phyloP scores from a whole-genome alignment of 2,888 invertebrate species.

The Parnassius smintheus region DNA sequence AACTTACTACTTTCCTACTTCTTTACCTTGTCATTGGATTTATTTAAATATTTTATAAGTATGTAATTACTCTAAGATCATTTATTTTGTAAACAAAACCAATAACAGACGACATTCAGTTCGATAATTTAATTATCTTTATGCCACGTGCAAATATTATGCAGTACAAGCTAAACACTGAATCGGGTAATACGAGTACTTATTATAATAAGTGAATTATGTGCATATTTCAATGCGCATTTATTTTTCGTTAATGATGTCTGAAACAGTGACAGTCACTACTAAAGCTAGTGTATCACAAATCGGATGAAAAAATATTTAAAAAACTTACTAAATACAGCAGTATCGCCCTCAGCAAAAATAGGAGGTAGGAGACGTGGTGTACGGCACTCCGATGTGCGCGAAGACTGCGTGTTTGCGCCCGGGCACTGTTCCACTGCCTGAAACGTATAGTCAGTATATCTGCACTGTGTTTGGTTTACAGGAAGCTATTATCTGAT shows the following conservation, averaged over 20 bases:
- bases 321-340: constrained; percentile 24
- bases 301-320: not conserved
- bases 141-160: not conserved
- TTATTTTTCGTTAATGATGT: constrained; percentile 1
- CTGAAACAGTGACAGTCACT: not conserved
- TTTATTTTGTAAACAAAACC: not conserved
- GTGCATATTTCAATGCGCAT: not conserved
- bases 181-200: not conserved
- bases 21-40: not conserved
- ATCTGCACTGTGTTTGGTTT: constrained; percentile 2
- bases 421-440: constrained; percentile 14
- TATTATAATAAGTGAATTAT: not conserved
- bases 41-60: not conserved
- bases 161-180: not conserved
- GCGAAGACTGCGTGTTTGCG: constrained; percentile 17
- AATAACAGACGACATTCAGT: not conserved
- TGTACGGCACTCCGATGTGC: constrained; percentile 26
- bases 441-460: constrained; percentile 14
- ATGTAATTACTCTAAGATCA: no score
- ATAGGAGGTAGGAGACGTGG: constrained; percentile 41
- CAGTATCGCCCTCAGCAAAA: constrained; percentile 25
- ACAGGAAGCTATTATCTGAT: not conserved
- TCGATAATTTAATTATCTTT: not conserved
- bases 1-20: not conserved
- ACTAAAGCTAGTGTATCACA: not conserved